Evolutionary conservation across 2,888 invertebrate species (phyloP), one percentile per base, ranked within the genome.

Genomic region (Mamestra brassicae): DNA sequence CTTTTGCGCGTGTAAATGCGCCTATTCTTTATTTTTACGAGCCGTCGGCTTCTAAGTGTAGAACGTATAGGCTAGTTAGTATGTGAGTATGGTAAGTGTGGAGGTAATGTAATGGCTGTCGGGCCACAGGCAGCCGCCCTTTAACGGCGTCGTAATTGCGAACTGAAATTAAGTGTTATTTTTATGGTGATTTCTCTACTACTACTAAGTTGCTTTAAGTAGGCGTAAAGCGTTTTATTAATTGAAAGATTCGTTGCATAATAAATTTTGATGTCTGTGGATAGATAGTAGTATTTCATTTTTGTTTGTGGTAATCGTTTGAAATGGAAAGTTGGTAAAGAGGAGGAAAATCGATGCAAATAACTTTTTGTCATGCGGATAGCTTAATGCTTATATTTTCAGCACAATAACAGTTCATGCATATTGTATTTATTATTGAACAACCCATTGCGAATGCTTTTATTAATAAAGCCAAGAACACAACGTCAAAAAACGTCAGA

Each of bases 131-230:
- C 94, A 93, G 93, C 93, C 92, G 92, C 95, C 95, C 95, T 94
- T 95, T 96, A 95, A 96, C 90, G 88, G 92, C 94, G 88, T 94
- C 95, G 94, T 96, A 95, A 96, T 96, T 94, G 96, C 94, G 93
- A 94, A 90, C 95, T 95, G 93, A 96, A 96, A 96, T 96, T 95
- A 95, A 96, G 96, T 96, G 96, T 96, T 96, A 96, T 96, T 96
- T 96, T 96, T 96, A 96, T 96, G 96, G 94, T 96, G 95, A 96
- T 96, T 96, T 95, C 95, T 92, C 94, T 94, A 95, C 95, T 93
- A 94, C 95, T 96, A 95, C 96, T 95, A 91, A 95, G 96, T 96
- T 95, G 96, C 94, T 94, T 94, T 95, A 95, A 95, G 95, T 94
- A 94, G 92, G 94, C 94, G 94, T 95, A 94, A 95, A 95, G 90